Evolutionary conservation across 2,113 vertebrate species (phyloP), one percentile per base, ranked within the genome.

Genomic region (Tychaedon coryphoeus): DNA sequence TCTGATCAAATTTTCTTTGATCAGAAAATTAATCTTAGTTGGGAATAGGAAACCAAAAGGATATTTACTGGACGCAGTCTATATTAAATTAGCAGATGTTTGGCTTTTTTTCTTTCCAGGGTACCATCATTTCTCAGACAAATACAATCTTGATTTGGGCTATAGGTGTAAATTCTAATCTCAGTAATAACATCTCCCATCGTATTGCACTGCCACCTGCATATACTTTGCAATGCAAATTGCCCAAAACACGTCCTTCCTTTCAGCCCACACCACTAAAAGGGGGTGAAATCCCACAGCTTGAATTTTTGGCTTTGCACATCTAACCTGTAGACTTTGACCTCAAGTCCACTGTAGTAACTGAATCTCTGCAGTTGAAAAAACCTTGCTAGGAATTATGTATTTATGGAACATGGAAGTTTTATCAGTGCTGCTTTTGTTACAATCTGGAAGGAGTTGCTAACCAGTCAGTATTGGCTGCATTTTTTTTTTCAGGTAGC

Each of bases 1-100:
- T 85, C 77, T 94, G 92, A 91, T 94, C 93, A 96, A 87, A 95
- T 91, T 84, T 85, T 85, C 80, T 95, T 84, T 94, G 92, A 92
- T 93, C 81, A 85, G 86, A 93, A 96, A 93, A 96, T 96, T 88
- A 92, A 92, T 92, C 84, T 76, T 89, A 72, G 58, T 57, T 80
- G 38, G 40, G 92, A 94, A 89, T 36, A 91, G 81, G 40, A 94
- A 92, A 93, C 70, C 64, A 72, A 86, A 88, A 65, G 60, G 28
- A 60, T 91, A 90, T 93, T 89, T 90, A 90, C 82, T 56, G 71
- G 75, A 86, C 8, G 12, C 17, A 42, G 67, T 83, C 62, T 64
- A 40, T 86, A 94, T 82, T 89, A 90, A 86, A 85, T 95, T 93
- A 91, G 74, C 77, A 87, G 60, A 58, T 77, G 26, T 83, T 93